Conservation (phyloP, 1,140 invertebrate genomes). For the Stegodyphus dumicola region DNA sequence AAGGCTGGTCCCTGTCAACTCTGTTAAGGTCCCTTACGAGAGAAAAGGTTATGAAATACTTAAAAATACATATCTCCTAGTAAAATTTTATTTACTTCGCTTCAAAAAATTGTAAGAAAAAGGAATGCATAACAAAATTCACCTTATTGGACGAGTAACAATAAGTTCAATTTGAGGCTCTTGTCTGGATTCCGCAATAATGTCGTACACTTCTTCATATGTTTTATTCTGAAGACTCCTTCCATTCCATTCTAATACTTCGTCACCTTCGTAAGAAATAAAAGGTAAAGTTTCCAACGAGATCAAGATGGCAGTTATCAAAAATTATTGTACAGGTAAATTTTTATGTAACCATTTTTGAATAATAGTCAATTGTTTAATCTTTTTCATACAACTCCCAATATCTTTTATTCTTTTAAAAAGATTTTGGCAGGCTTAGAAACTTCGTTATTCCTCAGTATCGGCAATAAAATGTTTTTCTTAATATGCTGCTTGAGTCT, state of each 20-base stretch:
- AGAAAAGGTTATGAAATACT: background rate
- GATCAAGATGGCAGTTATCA: too few species aligned
- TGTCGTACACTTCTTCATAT: slow-evolving; percentile 93
- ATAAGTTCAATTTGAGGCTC: slow-evolving; percentile 95
- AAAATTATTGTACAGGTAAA: too few species aligned
- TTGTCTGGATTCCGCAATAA: slow-evolving; percentile 93
- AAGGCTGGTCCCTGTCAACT: slow-evolving; percentile 49
- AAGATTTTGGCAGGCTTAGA: too few species aligned
- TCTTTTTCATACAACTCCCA: too few species aligned
- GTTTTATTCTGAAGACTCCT: slow-evolving; percentile 87
- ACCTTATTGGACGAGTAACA: slow-evolving; percentile 72
- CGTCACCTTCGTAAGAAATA: slow-evolving; percentile 80
- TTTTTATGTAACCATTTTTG: too few species aligned
- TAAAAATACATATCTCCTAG: background rate
- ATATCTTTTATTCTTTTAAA: too few species aligned
- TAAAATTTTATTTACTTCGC: background rate
- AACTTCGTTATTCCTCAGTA: too few species aligned
- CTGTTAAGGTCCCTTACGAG: slow-evolving; percentile 6
- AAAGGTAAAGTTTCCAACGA: too few species aligned
- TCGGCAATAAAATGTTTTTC: too few species aligned
- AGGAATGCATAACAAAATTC: background rate
- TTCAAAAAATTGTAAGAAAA: background rate
- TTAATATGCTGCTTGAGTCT: too few species aligned
- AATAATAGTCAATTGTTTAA: too few species aligned
- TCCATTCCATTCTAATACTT: slow-evolving; percentile 98